phyloP scores from a whole-genome alignment of 53 echinoderm and acorn worm genomes.

The Paracentrotus lividus region DNA sequence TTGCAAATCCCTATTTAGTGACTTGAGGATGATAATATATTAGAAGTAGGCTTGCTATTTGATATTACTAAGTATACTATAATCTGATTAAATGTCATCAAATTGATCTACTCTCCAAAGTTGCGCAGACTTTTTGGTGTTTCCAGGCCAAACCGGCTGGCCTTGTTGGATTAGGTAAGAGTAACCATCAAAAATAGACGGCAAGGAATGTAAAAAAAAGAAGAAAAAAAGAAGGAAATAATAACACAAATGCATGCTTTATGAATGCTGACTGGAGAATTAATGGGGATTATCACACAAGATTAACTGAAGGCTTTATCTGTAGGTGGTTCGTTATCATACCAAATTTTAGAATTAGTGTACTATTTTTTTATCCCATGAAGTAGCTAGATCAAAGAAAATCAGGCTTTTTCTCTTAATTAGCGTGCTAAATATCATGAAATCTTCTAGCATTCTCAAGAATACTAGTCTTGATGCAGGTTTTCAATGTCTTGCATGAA shows the following conservation, averaged over 20 bases:
- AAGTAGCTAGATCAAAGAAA: too few species aligned
- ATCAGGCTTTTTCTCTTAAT: too few species aligned
- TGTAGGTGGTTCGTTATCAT: too few species aligned
- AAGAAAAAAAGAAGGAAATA: background rate
- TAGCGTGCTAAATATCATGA: too few species aligned
- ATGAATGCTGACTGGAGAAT: background rate
- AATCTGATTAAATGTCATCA: background rate
- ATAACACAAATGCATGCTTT: slow-evolving; percentile 26
- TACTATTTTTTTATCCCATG: too few species aligned
- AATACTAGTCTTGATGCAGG: background rate
- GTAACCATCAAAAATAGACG: background rate
- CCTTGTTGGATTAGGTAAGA: slow-evolving; percentile 62
- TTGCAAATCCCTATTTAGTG: background rate
- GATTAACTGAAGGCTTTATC: background rate
- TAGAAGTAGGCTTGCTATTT: too few species aligned
- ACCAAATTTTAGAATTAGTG: too few species aligned
- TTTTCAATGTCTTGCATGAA: background rate
- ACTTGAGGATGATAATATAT: too few species aligned
- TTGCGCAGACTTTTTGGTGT: slow-evolving; percentile 72
- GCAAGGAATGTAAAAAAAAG: slow-evolving; percentile 1
- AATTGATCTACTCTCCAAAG: slow-evolving; percentile 38
- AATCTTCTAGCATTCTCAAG: too few species aligned
- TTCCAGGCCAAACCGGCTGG: slow-evolving; percentile 48
- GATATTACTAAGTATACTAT: background rate
- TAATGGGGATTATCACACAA: background rate